Evolutionary conservation across 2,888 invertebrate genomes (phyloP).

Genomic region (Lacanobia wlatinum): DNA sequence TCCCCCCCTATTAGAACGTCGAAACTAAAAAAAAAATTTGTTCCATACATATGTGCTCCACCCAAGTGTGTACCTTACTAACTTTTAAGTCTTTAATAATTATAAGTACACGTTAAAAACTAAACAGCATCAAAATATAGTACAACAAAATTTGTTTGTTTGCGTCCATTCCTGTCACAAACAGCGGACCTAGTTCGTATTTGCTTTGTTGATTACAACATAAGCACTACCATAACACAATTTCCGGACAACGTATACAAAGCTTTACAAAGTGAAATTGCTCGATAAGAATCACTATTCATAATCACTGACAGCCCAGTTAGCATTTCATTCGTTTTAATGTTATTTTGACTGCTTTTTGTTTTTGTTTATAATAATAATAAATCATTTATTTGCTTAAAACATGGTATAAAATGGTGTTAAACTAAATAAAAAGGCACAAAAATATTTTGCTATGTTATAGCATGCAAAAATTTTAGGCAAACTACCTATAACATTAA

Average conservation of each 20-base stretch:
- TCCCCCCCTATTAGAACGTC: no score
- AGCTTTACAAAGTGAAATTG: constrained; percentile 18
- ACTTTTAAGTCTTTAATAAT: not conserved
- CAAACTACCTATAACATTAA: no score
- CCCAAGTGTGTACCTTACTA: no score
- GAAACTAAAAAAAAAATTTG: no score
- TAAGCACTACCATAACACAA: constrained; percentile 9
- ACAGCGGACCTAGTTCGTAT: not conserved
- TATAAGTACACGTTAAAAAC: not conserved
- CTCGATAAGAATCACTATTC: constrained; percentile 24
- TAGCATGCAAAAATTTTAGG: no score
- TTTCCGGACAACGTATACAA: constrained; percentile 28
- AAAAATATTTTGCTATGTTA: no score
- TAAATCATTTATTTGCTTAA: no score
- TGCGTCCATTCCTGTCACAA: not conserved
- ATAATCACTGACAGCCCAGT: constrained; percentile 29
- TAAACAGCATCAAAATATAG: not conserved
- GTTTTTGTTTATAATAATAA: no score
- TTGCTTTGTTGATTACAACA: constrained; percentile 14
- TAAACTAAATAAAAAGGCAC: no score
- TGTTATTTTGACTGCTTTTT: constrained; percentile 19
- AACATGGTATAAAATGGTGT: no score
- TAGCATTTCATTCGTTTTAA: constrained; percentile 17
- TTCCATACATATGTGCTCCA: no score
- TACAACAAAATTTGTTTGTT: not conserved